A percentile compares a stretch with the other conserved stretches of the same genome.
These are phyloP conservation scores for Helicoverpa assulta DNA, from an alignment of 2,888 invertebrate species.

Conservation along the genomic window DNA sequence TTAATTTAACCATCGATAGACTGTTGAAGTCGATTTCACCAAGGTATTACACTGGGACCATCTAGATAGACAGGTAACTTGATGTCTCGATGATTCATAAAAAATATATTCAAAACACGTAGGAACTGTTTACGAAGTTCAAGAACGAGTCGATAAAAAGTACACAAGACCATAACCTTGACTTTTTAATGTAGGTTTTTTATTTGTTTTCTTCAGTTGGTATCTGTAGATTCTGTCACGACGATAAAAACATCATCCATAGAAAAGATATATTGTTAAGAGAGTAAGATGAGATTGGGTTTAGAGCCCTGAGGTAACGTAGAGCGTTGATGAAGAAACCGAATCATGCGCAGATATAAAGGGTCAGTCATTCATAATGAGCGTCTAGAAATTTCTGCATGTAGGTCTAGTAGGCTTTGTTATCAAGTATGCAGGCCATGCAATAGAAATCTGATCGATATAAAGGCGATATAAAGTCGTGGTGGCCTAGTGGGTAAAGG, in stretches of 20 bases:
- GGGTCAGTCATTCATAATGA: conserved; percentile 17
- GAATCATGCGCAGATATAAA: conserved; percentile 25
- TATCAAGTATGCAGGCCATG: conserved; percentile 18
- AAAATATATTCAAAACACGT: conserved; percentile 50
- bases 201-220: conserved; percentile 12
- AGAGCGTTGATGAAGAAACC: conserved; percentile 1
- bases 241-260: not conserved
- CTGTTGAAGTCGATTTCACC: not conserved
- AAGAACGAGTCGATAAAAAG: conserved; percentile 35
- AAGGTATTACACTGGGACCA: conserved; percentile 7
- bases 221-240: not conserved
- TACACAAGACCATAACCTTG: conserved; percentile 44
- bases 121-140: conserved; percentile 47
- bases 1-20: too few relatives aligned
- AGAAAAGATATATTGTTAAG: not conserved
- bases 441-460: conserved; percentile 23
- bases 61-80: conserved; percentile 2
- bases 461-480: too few relatives aligned
- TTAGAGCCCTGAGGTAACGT: not conserved
- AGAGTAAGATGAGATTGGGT: not conserved
- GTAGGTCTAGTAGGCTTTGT: conserved; percentile 18
- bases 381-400: not conserved
- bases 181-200: not conserved
- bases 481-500: too few relatives aligned
- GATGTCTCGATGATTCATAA: conserved; percentile 30